Evolutionary conservation across 2,888 invertebrate genomes (phyloP), one percentile per base, ranked within the genome.

Genomic region (Venusia cambrica): DNA sequence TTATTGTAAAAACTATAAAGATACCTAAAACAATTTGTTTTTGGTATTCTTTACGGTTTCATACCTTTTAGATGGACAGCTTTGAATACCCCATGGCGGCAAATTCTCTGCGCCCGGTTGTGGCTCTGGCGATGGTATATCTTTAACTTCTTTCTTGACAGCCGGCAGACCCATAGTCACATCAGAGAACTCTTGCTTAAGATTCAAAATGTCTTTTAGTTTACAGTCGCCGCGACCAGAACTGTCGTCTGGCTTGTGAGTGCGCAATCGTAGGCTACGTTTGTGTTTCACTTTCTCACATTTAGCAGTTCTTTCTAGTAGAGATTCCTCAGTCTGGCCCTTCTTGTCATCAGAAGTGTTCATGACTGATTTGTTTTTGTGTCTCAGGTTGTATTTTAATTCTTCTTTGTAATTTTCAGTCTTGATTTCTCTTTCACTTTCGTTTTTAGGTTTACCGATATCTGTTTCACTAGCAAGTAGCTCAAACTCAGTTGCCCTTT

Each of bases 61-160:
- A 30, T 50, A 85, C 87, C 76, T 83, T 62, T 81, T 83, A 1
- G 77, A 67, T 1, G 81, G 81, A 38, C 84, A 87, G 43, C 83
- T 81, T 41, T 78, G 78, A 43, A 72, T 59, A n/a, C 0, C 62
- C 75, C 18, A 62, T 27, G 78, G 78, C 0, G 72, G 71, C 4
- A 59, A n/a, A 52, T 84, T 83, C 38, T 84, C 59, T 2, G 54
- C 52, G 0, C 36, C 56, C 0, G 39, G 26, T 5, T 29, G 18
- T 16, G 74, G 73, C 30, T 76, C 77, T 0, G 87, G 85, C 0
- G 85, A 83, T 0, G 63, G 61, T 11, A 83, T 79, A 44, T 85
- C 81, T 40, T 62, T 64, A 0, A 62, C 53, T 2, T 45, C 48
- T 38, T 73, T 81, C 1, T 44, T 40, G 0, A 56, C 48, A 1